Evolutionary conservation across 1,140 invertebrate genomes (phyloP), one percentile per base, ranked within the genome.

Genomic region (Drosophila varians): DNA sequence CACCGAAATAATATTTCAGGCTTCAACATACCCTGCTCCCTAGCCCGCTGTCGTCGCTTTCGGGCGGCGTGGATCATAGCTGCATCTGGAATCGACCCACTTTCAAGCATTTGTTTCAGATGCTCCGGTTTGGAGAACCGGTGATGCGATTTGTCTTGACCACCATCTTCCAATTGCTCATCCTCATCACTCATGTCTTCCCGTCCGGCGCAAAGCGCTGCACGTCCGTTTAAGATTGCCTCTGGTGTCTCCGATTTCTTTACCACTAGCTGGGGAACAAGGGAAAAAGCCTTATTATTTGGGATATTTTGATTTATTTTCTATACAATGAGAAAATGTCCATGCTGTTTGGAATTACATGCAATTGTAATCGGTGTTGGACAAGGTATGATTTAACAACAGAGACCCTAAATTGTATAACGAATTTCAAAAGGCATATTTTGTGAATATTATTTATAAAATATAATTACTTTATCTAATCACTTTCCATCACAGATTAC

Each of bases 11-110:
- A 31, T n/a, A 31, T 4, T n/a, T n/a, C n/a, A 31, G 11, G 11
- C 1, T 7, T 7, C 4, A 18, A 8, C 12, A 31, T 77, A 91
- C 90, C 90, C 52, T 90, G 86, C 36, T 91, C 90, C 19, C 90
- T 68, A 4, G 90, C 97, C 93, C 96, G 94, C 92, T 99, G 97
- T 77, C 98, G 93, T 66, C 96, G 94, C 92, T 99, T 99, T 75
- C 98, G 93, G 16, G 97, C 97, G 61, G 97, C 96, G 92, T 99
- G 98, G 90, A 99, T 99, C 93, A 98, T 96, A 34, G 97, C 97
- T 7, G 98, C 97, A 94, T 99, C 97, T 14, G 98, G 98, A 86
- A 99, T 99, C 76, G 95, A 95, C 45, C 98, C 98, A 92, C 95
- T 96, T 92, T 96, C 95, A 58, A 97, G 87, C 61, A 95, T 92